These are phyloP conservation scores for Heterotis niloticus DNA, from an alignment of 2,113 vertebrate genomes.

Conservation along the genomic window DNA sequence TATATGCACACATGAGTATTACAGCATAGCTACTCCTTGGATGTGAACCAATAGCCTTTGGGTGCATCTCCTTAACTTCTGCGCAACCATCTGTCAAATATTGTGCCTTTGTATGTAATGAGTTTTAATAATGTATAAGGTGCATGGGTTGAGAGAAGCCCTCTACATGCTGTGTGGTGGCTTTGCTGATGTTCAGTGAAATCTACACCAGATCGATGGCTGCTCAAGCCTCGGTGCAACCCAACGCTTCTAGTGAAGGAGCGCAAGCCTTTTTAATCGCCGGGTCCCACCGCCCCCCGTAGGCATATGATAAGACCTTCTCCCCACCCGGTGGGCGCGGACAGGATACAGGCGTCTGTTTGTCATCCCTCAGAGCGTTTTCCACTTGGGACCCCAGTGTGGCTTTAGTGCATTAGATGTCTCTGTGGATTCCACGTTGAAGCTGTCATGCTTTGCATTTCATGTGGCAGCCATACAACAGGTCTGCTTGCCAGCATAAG, in stretches of 20 bases:
- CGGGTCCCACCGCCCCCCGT: conserved; percentile 46
- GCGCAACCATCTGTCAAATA: no score
- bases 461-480: no score
- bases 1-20: no score
- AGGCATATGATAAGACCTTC: conserved; percentile 57
- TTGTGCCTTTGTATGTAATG: no score
- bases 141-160: neutral
- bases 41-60: no score
- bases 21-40: no score
- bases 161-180: neutral
- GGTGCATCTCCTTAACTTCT: no score
- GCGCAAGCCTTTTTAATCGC: conserved; percentile 56
- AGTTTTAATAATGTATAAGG: neutral
- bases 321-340: conserved; percentile 50
- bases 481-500: no score
- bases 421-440: neutral
- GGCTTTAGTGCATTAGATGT: neutral
- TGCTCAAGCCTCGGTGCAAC: no score
- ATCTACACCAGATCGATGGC: neutral
- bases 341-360: neutral
- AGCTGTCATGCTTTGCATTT: neutral
- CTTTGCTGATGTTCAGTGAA: no score
- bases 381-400: neutral
- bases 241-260: neutral
- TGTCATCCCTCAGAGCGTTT: accelerated